Conservation (phyloP, 2,888 invertebrate genomes). For the Brachypterus glaber region DNA sequence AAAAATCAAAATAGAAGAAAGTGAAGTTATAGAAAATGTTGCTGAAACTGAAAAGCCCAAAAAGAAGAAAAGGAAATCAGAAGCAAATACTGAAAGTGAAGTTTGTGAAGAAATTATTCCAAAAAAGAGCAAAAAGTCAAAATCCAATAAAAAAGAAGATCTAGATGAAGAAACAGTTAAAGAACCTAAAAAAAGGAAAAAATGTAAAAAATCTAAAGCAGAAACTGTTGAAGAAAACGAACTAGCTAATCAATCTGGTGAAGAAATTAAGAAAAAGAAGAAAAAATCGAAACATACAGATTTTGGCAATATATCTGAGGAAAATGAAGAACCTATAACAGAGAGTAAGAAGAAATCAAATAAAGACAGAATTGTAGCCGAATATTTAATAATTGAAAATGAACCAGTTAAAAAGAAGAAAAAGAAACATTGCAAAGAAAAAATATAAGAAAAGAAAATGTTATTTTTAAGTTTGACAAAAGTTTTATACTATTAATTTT, state of each 20-base stretch:
- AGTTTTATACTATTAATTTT: no score
- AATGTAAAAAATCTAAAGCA: slow-evolving; percentile 4
- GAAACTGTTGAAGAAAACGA: slow-evolving; percentile 4
- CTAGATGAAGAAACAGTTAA: slow-evolving; percentile 5
- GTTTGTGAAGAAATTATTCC: slow-evolving; percentile 7
- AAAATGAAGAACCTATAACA: background rate
- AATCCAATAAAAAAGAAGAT: slow-evolving; percentile 1
- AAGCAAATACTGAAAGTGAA: slow-evolving; percentile 9
- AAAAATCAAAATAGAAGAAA: slow-evolving; percentile 7
- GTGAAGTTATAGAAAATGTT: slow-evolving; percentile 6
- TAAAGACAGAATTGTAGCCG: slow-evolving; percentile 4
- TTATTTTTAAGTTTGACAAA: no score
- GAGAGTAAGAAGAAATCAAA: background rate
- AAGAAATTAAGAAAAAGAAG: slow-evolving; percentile 5
- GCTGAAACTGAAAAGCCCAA: slow-evolving; percentile 22
- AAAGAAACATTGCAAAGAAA: slow-evolving; percentile 6
- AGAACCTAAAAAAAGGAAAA: slow-evolving; percentile 8
- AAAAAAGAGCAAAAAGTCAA: slow-evolving; percentile 9
- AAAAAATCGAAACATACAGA: slow-evolving; percentile 7
- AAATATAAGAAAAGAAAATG: slow-evolving; percentile 10
- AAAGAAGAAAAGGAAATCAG: slow-evolving; percentile 12
- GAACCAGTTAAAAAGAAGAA: slow-evolving; percentile 1
- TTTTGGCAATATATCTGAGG: slow-evolving; percentile 9
- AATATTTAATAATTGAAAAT: no score
- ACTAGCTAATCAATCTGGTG: slow-evolving; percentile 2